These are phyloP conservation scores for Pomatorhinus ruficollis DNA, from an alignment of 2,113 vertebrate genomes.

Conservation along the genomic window DNA sequence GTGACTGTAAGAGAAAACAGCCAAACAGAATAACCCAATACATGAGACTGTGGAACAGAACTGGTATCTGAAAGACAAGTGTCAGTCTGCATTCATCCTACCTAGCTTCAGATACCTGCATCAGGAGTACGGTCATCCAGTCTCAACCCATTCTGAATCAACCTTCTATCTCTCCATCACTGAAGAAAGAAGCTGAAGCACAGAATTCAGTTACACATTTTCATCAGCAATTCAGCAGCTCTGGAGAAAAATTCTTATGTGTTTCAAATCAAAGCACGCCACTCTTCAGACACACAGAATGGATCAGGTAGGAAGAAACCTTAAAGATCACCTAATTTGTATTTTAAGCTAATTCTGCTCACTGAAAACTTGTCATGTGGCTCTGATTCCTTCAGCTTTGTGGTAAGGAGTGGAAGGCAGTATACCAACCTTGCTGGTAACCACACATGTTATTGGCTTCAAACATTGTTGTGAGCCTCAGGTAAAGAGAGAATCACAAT, in stretches of 20 bases:
- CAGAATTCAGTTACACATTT: not conserved
- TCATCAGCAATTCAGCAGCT: not conserved
- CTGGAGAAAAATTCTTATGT: not conserved
- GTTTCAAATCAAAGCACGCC: not conserved
- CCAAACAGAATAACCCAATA: not conserved
- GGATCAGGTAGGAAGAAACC: not conserved
- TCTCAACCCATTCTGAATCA: not conserved
- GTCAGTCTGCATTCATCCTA: accelerated
- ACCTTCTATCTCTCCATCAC: not conserved
- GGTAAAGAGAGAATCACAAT: not conserved
- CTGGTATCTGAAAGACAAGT: not conserved
- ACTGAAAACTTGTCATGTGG: not conserved
- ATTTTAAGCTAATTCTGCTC: not conserved
- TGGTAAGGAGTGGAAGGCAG: not conserved
- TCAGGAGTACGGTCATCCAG: not conserved
- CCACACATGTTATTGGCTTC: not conserved
- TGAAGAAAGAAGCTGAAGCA: not conserved
- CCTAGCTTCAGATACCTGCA: not conserved
- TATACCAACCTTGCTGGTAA: not conserved
- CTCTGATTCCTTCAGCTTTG: not conserved
- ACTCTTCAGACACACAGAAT: not conserved
- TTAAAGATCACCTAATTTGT: not conserved
- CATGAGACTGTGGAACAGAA: not conserved
- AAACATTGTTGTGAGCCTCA: not conserved
- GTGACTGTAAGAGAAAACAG: not conserved